These are phyloP conservation scores for Trididemnum clinides DNA, from an alignment of 23 tunicate genomes.

Conservation along the genomic window DNA sequence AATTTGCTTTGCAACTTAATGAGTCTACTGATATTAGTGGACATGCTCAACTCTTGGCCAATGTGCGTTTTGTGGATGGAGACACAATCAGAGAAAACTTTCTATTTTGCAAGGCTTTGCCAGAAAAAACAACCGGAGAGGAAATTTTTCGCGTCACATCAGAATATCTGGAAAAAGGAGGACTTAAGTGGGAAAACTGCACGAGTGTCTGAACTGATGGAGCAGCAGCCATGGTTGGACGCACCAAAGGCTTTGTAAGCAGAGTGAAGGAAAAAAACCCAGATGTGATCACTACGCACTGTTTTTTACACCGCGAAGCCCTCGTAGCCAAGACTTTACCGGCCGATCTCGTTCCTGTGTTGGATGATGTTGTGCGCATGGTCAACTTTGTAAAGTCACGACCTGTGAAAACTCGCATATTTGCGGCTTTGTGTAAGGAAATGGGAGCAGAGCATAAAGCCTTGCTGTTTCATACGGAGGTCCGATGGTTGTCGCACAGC, in stretches of 20 bases:
- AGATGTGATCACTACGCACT: slow-evolving; percentile 25
- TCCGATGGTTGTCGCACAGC: slow-evolving; percentile 1
- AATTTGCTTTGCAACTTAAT: slow-evolving; percentile 44
- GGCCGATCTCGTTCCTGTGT: slow-evolving; percentile 46
- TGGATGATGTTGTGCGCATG: slow-evolving; percentile 38
- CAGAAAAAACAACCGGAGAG: slow-evolving; percentile 40
- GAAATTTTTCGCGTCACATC: too few relatives aligned
- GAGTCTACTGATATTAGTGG: slow-evolving; percentile 48
- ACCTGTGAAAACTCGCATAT: slow-evolving; percentile 44
- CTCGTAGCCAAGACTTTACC: slow-evolving; percentile 42
- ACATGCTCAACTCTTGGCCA: slow-evolving; percentile 57
- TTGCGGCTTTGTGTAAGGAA: slow-evolving; percentile 33
- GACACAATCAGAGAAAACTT: slow-evolving; percentile 36
- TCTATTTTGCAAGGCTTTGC: slow-evolving; percentile 26
- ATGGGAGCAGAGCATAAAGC: slow-evolving; percentile 21
- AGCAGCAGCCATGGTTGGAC: slow-evolving; percentile 36
- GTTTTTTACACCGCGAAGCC: slow-evolving; percentile 50
- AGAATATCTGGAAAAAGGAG: slow-evolving; percentile 31
- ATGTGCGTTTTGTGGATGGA: slow-evolving; percentile 52
- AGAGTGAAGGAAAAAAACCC: slow-evolving; percentile 33
- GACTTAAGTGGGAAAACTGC: slow-evolving; percentile 38
- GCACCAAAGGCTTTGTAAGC: slow-evolving; percentile 34
- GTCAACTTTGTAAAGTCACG: slow-evolving; percentile 27
- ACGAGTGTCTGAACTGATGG: slow-evolving; percentile 32
- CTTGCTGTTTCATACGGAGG: slow-evolving; percentile 22